Evolutionary conservation across 37 sponge, comb jelly and placozoan genomes (phyloP).

Genomic region (Dysidea cf. avara): DNA sequence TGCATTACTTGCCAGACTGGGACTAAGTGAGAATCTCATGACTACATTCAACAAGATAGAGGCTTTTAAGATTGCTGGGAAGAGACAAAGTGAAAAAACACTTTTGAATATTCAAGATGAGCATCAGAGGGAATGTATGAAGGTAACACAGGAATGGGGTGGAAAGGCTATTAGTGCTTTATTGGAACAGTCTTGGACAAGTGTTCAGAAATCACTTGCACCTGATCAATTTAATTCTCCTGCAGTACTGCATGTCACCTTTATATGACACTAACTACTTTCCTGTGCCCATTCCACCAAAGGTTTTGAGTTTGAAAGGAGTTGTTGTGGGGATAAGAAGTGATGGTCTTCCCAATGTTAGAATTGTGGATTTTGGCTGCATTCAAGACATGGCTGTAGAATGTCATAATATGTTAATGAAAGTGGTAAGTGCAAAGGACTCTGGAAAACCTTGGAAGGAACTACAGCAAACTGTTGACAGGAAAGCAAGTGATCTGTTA

Average conservation of each 20-base stretch:
- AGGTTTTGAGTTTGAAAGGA: slow-evolving; percentile 1
- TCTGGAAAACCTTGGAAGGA: slow-evolving; percentile 29
- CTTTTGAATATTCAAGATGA: slow-evolving; percentile 3
- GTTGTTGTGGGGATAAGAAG: slow-evolving; percentile 8
- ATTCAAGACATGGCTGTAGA: slow-evolving; percentile 11
- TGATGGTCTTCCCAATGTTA: slow-evolving; percentile 5
- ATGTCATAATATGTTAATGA: slow-evolving; percentile 15
- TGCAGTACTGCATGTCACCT: slow-evolving; percentile 17
- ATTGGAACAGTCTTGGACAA: slow-evolving; percentile 8
- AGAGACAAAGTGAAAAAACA: neutral
- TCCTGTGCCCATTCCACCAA: slow-evolving; percentile 45
- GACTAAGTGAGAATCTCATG: slow-evolving; percentile 7
- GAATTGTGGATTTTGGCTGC: slow-evolving; percentile 13
- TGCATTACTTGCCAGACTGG: slow-evolving; percentile 23
- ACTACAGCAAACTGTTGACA: slow-evolving; percentile 11
- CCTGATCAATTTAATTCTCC: slow-evolving; percentile 31
- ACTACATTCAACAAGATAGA: slow-evolving; percentile 12
- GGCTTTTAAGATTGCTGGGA: slow-evolving; percentile 1
- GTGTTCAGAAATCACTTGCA: slow-evolving; percentile 10
- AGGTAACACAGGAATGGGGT: slow-evolving; percentile 27
- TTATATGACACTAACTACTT: slow-evolving; percentile 33
- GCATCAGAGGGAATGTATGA: slow-evolving; percentile 13
- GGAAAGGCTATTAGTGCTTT: slow-evolving; percentile 11
- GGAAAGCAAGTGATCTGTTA: slow-evolving; percentile 9
- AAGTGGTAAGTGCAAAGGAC: slow-evolving; percentile 28